These are phyloP conservation scores for Schizothorax lantsangensis DNA, from an alignment of 2,797 vertebrate genomes.

Conservation along the genomic window DNA sequence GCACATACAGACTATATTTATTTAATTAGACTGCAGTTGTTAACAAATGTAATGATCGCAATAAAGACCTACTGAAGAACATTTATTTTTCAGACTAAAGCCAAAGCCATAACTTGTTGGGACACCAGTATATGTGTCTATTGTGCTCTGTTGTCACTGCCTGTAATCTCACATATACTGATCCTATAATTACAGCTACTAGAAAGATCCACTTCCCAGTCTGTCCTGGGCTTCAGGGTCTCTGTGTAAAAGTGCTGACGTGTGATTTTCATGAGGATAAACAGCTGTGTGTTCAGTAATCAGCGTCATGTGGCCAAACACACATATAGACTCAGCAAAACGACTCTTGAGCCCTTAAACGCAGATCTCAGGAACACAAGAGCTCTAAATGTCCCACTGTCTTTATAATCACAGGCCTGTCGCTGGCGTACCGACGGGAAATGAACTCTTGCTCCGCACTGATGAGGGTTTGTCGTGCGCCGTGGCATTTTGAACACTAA, in stretches of 20 bases:
- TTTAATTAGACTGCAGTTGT: background rate
- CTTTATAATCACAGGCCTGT: conserved; percentile 53
- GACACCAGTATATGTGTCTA: background rate
- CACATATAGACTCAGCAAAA: conserved; percentile 44
- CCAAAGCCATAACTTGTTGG: background rate
- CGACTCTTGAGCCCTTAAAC: conserved; percentile 7
- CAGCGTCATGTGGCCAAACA: conserved; percentile 11
- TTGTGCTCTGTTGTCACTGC: background rate
- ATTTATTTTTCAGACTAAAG: background rate
- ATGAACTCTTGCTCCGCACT: conserved; percentile 47
- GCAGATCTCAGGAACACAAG: conserved; percentile 14
- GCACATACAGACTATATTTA: background rate
- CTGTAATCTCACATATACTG: conserved; percentile 7
- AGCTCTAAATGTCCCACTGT: conserved; percentile 34
- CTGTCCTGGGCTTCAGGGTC: conserved; percentile 4
- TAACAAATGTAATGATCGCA: background rate
- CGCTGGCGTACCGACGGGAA: conserved; percentile 26
- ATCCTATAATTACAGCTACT: conserved; percentile 2
- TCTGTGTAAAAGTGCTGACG: conserved; percentile 24
- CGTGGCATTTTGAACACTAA: conserved; percentile 38
- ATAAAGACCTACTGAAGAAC: background rate
- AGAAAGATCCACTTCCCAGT: background rate
- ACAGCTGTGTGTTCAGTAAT: conserved; percentile 46
- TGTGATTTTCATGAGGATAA: conserved; percentile 22
- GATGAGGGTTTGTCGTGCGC: conserved; percentile 29